Conservation (phyloP, 2,888 invertebrate species). For the Rotaria socialis region DNA sequence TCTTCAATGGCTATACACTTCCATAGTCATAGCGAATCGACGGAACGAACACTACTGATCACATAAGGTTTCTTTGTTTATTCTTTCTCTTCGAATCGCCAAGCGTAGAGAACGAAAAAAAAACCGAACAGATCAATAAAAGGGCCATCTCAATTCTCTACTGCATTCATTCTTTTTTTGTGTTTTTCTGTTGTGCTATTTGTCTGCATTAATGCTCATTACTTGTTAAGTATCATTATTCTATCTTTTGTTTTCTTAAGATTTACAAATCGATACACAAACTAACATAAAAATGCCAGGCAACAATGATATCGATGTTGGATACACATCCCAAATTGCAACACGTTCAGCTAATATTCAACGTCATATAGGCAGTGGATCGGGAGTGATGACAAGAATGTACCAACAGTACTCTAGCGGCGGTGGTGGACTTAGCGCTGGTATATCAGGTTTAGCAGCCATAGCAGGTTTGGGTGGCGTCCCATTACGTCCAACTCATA, state of each 20-base stretch:
- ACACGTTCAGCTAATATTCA: constrained; percentile 43
- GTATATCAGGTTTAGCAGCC: background rate
- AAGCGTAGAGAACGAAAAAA: background rate
- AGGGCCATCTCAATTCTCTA: background rate
- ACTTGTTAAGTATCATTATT: background rate
- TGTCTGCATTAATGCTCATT: background rate
- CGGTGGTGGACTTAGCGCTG: background rate
- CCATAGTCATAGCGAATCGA: background rate
- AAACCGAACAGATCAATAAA: background rate
- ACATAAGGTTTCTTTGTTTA: background rate
- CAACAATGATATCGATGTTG: background rate
- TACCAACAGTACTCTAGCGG: constrained; percentile 4
- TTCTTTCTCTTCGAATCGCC: background rate
- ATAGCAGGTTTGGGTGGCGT: constrained; percentile 33
- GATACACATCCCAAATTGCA: constrained; percentile 45
- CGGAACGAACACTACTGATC: background rate
- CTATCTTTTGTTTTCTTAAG: background rate
- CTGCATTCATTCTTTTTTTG: background rate
- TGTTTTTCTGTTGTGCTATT: background rate
- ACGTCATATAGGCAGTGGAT: constrained; percentile 41
- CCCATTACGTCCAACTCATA: constrained; percentile 42
- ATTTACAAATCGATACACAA: background rate
- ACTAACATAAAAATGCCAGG: constrained; percentile 38
- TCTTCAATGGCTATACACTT: background rate
- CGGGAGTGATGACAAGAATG: constrained; percentile 38